A percentile compares a stretch with the other conserved stretches of the same genome.
These are phyloP conservation scores for Menidia menidia DNA, from an alignment of 2,797 vertebrate species.

Conservation along the genomic window DNA sequence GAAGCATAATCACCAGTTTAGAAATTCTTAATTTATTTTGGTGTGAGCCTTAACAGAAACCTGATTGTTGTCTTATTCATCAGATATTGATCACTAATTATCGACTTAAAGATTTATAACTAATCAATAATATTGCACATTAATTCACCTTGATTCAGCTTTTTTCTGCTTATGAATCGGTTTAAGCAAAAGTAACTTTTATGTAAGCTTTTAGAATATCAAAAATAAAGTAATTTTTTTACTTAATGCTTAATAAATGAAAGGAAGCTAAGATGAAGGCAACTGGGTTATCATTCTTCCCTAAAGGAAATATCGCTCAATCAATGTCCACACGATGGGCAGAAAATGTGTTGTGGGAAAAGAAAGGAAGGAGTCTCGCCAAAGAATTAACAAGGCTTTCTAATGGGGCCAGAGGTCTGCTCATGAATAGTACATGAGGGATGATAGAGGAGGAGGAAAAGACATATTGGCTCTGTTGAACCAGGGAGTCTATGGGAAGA, in stretches of 20 bases:
- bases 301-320: slow-evolving; percentile 70
- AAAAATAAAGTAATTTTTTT: not conserved
- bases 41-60: too few species aligned
- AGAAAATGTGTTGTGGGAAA: slow-evolving; percentile 67
- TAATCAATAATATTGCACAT: not conserved
- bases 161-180: not conserved
- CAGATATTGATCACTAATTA: not conserved
- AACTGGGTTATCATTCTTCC: slow-evolving; percentile 39
- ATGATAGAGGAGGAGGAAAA: slow-evolving; percentile 54
- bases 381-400: slow-evolving; percentile 79
- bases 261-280: slow-evolving; percentile 36
- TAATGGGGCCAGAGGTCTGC: slow-evolving; percentile 77
- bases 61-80: not conserved
- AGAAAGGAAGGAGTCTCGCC: slow-evolving; percentile 67
- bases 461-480: slow-evolving; percentile 59
- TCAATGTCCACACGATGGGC: slow-evolving; percentile 66
- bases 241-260: not conserved
- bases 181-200: not conserved
- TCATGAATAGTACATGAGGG: slow-evolving; percentile 78
- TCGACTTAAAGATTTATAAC: slow-evolving; percentile 11
- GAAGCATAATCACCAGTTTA: too few species aligned
- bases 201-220: slow-evolving; percentile 4
- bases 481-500: slow-evolving; percentile 45
- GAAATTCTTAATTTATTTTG: too few species aligned
- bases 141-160: not conserved